phyloP scores from a whole-genome alignment of 2,113 vertebrate genomes.

The Siniperca knerii region DNA sequence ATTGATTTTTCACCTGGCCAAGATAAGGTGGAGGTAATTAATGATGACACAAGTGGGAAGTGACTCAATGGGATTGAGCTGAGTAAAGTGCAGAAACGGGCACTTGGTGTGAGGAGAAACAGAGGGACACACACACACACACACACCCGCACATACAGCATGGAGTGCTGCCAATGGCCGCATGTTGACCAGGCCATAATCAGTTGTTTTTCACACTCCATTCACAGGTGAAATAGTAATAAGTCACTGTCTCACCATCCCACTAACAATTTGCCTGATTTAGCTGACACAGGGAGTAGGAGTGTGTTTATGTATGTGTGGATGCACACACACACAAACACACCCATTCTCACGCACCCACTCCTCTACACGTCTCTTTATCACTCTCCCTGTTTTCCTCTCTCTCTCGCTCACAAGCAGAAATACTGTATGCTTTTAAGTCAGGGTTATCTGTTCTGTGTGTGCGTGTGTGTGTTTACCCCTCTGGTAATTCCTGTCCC shows the following conservation, averaged over 20 bases:
- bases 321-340: constrained; percentile 12
- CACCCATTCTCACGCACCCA: neutral
- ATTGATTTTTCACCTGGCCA: constrained; percentile 68
- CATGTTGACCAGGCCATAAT: constrained; percentile 55
- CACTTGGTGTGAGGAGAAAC: constrained; percentile 19
- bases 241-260: constrained; percentile 63
- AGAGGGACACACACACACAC: neutral
- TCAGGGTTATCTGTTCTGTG: constrained; percentile 67
- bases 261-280: constrained; percentile 60
- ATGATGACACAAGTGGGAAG: constrained; percentile 65
- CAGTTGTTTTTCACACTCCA: constrained; percentile 65
- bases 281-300: constrained; percentile 61
- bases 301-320: neutral
- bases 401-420: constrained; percentile 42
- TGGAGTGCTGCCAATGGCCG: constrained; percentile 36
- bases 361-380: constrained; percentile 44
- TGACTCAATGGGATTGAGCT: constrained; percentile 62
- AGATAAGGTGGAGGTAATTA: constrained; percentile 77
- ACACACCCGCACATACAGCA: neutral
- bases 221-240: constrained; percentile 65
- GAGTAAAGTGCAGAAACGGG: constrained; percentile 35
- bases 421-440: constrained; percentile 70
- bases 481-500: constrained; percentile 81
- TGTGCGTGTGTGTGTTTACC: constrained; percentile 75
- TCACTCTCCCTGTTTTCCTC: constrained; percentile 35